Base-by-base conservation (phyloP, 2,797 vertebrate species). In the Botia kubotai region DNA sequence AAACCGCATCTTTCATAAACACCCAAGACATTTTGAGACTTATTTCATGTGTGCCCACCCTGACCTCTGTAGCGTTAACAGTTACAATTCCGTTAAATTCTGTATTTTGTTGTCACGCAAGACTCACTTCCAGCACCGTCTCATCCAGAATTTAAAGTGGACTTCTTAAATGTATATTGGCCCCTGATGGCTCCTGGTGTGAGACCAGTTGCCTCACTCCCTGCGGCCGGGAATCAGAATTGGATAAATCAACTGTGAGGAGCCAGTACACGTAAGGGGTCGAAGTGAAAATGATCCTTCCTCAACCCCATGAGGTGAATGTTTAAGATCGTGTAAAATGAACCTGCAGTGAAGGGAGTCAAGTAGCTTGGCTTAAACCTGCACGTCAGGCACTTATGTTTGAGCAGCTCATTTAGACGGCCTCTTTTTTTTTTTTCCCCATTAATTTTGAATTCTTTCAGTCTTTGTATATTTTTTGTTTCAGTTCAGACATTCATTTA, bases 291-390 rank as follows among this genome's bases (percentile, higher is more conserved):
- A 88, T 60, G 87, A 93, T 92, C 91, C 84, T 82, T 82, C 80
- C 88, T 87, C 88, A 88, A 84, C 57, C 67, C 69, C 68, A 29
- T 26, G 87, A 91, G 91, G 91, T 91, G 89, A 85, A 86, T 87
- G 87, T 90, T 90, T 87, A 87, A 86, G 83, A 84, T 88, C 90
- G 86, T 88, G 90, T 93, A 93, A 94, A 93, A 89, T 83, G 90
- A 93, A 92, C 92, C 91, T 88, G 87, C 84, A 75, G 87, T 76
- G 81, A 83, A 79, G 89, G 89, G 88, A 89, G 87, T 72, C 68
- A 52, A 79, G 88, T 89, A 88, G 85, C 88, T 87, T 75, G 85
- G 85, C 88, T 69, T 91, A 81, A 86, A 89, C 85, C 87, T 83
- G 87, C 87, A 85, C 74, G 85, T 84, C 85, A 89, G 50, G 88